phyloP scores from a whole-genome alignment of 1,140 invertebrate genomes.

The Dendrolimus kikuchii region DNA sequence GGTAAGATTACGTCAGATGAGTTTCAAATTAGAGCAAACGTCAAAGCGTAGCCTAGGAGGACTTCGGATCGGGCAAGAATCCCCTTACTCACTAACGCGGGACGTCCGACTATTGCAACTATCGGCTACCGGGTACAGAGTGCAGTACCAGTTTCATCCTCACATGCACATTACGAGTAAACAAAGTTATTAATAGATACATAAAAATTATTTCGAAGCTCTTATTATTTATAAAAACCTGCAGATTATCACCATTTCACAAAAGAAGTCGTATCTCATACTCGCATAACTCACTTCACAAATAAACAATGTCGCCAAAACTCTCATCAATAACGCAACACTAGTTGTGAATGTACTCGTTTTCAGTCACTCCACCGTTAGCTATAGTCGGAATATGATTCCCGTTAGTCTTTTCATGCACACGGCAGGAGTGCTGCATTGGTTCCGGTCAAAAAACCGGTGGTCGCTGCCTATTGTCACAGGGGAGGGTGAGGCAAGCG shows the following conservation, averaged over 20 bases:
- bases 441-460: slow-evolving; percentile 45
- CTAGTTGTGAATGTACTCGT: slow-evolving; percentile 2
- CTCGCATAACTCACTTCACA: slow-evolving; percentile 25
- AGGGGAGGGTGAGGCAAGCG: slow-evolving; percentile 42
- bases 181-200: slow-evolving; percentile 21
- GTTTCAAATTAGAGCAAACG: slow-evolving; percentile 52
- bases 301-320: slow-evolving; percentile 6
- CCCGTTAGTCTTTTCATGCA: slow-evolving; percentile 57
- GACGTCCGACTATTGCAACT: slow-evolving; percentile 28
- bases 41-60: slow-evolving; percentile 56
- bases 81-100: slow-evolving; percentile 20
- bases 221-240: slow-evolving; percentile 45
- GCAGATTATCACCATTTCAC: slow-evolving; percentile 37
- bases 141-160: slow-evolving; percentile 8
- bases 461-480: slow-evolving; percentile 31
- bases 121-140: slow-evolving; percentile 11
- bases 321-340: slow-evolving; percentile 5
- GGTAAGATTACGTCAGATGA: slow-evolving; percentile 34
- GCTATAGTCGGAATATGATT: slow-evolving; percentile 43
- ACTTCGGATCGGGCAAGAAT: slow-evolving; percentile 19
- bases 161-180: slow-evolving; percentile 11
- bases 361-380: slow-evolving; percentile 44
- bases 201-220: slow-evolving; percentile 52
- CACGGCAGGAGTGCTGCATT: slow-evolving; percentile 33
- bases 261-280: slow-evolving; percentile 24